Conservation (phyloP, 2,797 vertebrate species). For the Acanthurus lineatus region DNA sequence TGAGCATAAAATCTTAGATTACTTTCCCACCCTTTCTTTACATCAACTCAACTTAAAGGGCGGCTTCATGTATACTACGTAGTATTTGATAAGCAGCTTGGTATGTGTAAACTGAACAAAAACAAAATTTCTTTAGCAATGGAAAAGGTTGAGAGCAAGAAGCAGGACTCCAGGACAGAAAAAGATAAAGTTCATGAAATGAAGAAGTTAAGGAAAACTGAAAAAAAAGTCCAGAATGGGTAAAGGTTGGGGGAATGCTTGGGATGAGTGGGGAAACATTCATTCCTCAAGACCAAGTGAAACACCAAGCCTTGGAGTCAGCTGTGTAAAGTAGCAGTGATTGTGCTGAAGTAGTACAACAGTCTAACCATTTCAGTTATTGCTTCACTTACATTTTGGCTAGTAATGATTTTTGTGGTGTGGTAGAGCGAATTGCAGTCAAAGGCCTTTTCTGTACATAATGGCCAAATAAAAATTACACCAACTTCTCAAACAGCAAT, state of each 20-base stretch:
- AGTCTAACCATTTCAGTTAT: conserved; percentile 72
- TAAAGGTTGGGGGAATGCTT: conserved; percentile 11
- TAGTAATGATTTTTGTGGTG: conserved; percentile 72
- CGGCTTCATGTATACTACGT: conserved; percentile 35
- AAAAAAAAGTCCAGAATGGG: conserved; percentile 10
- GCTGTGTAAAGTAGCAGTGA: conserved; percentile 73
- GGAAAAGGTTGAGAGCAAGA: conserved; percentile 31
- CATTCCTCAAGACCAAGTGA: conserved; percentile 59
- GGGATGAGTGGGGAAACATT: conserved; percentile 60
- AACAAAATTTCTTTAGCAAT: conserved; percentile 33
- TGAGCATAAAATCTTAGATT: conserved; percentile 41
- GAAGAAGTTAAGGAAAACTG: conserved; percentile 12
- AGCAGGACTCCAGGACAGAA: conserved; percentile 25
- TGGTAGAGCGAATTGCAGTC: conserved; percentile 76
- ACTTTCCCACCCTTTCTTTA: conserved; percentile 33
- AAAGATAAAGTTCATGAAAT: conserved; percentile 30
- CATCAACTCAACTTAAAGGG: conserved; percentile 39
- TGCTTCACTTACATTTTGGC: conserved; percentile 81
- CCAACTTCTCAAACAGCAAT: conserved; percentile 59
- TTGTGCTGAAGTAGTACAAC: conserved; percentile 78
- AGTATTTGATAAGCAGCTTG: conserved; percentile 61
- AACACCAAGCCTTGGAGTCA: conserved; percentile 41
- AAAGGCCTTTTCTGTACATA: conserved; percentile 66
- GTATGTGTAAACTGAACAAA: conserved; percentile 53
- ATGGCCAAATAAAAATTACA: conserved; percentile 63